These are phyloP conservation scores for Mesitornis unicolor DNA, from an alignment of 2,113 vertebrate species.

Conservation along the genomic window DNA sequence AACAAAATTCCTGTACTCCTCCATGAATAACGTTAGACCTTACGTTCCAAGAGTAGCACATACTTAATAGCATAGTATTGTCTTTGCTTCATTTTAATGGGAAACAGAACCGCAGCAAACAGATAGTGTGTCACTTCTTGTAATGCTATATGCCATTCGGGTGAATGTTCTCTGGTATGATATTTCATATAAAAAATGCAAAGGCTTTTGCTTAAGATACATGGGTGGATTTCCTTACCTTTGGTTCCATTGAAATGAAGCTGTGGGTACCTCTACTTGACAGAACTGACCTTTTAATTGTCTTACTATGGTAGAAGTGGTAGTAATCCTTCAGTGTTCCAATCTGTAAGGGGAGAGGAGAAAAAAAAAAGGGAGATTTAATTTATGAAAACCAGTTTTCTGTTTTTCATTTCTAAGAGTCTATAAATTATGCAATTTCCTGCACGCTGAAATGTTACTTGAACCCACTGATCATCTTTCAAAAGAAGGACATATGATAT, in stretches of 20 bases:
- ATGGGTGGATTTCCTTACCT: conserved; percentile 83
- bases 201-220: conserved; percentile 54
- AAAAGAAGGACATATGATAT: conserved; percentile 74
- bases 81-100: conserved; percentile 8
- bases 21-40: not conserved
- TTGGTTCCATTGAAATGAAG: conserved; percentile 99
- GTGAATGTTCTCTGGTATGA: conserved; percentile 42
- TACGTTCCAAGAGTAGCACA: not conserved
- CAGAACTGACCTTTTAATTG: conserved; percentile 95
- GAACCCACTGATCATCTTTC: conserved; percentile 77
- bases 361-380: conserved; percentile 32
- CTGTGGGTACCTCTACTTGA: conserved; percentile 93
- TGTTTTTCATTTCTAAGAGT: conserved; percentile 45
- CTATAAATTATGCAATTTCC: conserved; percentile 78
- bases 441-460: conserved; percentile 71
- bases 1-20: not conserved
- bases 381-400: conserved; percentile 26
- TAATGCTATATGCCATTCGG: conserved; percentile 50
- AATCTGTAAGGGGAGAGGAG: conserved; percentile 78
- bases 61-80: not conserved
- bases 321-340: conserved; percentile 96
- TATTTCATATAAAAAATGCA: conserved; percentile 83
- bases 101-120: conserved; percentile 19
- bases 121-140: conserved; percentile 52
- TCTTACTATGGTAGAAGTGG: conserved; percentile 98